These are phyloP conservation scores for Propsilocerus akamusi DNA, from an alignment of 1,140 invertebrate genomes.

Conservation along the genomic window DNA sequence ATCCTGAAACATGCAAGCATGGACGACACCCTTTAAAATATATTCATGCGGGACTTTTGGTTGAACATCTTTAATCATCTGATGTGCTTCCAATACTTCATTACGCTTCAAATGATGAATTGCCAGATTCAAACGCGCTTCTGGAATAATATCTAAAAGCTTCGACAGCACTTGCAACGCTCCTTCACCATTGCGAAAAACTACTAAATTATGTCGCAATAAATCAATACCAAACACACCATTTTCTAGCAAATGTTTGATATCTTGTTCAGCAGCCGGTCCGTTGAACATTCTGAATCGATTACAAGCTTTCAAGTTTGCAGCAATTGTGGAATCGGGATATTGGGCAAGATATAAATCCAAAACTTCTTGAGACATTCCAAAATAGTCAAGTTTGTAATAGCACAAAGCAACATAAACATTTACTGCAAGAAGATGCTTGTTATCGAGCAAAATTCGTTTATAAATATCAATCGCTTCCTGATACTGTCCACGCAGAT, in stretches of 20 bases:
- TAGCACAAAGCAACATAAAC: slow-evolving; percentile 96
- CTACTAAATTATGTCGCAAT: slow-evolving; percentile 89
- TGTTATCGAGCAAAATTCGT: slow-evolving; percentile 76
- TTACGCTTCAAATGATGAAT: slow-evolving; percentile 88
- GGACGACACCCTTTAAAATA: slow-evolving; percentile 91
- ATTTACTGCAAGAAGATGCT: slow-evolving; percentile 86
- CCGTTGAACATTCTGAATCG: slow-evolving; percentile 76
- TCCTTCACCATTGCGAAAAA: slow-evolving; percentile 87
- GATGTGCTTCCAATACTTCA: slow-evolving; percentile 76
- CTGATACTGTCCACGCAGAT: slow-evolving; percentile 87
- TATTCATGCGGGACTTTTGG: slow-evolving; percentile 90
- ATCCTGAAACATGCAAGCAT: slow-evolving; percentile 85
- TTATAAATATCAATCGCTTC: slow-evolving; percentile 99
- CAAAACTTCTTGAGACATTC: slow-evolving; percentile 85
- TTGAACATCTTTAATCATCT: slow-evolving; percentile 81
- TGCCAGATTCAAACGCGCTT: slow-evolving; percentile 89
- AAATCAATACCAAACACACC: slow-evolving; percentile 84
- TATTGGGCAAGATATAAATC: slow-evolving; percentile 83
- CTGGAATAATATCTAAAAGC: slow-evolving; percentile 87
- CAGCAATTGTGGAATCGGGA: slow-evolving; percentile 84
- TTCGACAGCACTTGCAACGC: slow-evolving; percentile 79
- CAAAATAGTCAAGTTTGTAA: slow-evolving; percentile 90
- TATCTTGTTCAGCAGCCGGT: slow-evolving; percentile 73
- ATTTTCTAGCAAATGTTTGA: slow-evolving; percentile 61
- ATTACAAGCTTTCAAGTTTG: slow-evolving; percentile 76